Evolutionary conservation across 1,140 invertebrate species (phyloP), one percentile per base, ranked within the genome.

Genomic region (Armadillidium nasatum): DNA sequence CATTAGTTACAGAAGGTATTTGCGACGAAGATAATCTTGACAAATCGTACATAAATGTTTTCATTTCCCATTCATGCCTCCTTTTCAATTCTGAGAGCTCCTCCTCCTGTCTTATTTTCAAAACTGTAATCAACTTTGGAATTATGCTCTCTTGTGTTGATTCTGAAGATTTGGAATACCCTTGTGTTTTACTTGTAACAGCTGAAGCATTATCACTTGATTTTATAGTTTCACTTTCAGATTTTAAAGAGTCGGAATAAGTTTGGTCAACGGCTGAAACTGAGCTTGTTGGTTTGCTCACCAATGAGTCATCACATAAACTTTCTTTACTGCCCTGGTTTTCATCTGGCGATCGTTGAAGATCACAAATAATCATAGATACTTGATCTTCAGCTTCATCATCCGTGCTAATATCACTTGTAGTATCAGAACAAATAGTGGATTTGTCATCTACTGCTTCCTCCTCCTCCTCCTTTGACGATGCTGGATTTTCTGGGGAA

Each of bases 81-180:
- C 21, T 33, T 50, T 72, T 60, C 66, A 78, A 33, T 11, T 72
- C 77, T 45, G 75, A 71, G 7, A 78, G n/a, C 50, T 78, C 77
- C 67, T 78, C 74, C 23, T 76, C 44, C 44, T 78, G 77, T 33
- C 70, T 73, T 3, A 44, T 74, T 23, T 66, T 66, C 10, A 78
- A 50, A 6, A 78, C 19, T 15, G 11, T 60, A 60, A 60, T 60
- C 7, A 60, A 60, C 19, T 60, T 60, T 60, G 50, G 7, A 15
- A 60, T 19, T 60, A 33, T 33, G 33, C 33, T 33, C 6, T 33
- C 33, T 33, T 33, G 33, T 33, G 33, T 33, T 33, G 33, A 33
- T 33, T 33, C 33, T 33, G 33, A 33, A 33, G 33, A 33, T 33
- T 33, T 33, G 33, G 33, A 33, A 33, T 33, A 33, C 2, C 33